Evolutionary conservation across 2,113 vertebrate genomes (phyloP).

Genomic region (Neotoma lepida): DNA sequence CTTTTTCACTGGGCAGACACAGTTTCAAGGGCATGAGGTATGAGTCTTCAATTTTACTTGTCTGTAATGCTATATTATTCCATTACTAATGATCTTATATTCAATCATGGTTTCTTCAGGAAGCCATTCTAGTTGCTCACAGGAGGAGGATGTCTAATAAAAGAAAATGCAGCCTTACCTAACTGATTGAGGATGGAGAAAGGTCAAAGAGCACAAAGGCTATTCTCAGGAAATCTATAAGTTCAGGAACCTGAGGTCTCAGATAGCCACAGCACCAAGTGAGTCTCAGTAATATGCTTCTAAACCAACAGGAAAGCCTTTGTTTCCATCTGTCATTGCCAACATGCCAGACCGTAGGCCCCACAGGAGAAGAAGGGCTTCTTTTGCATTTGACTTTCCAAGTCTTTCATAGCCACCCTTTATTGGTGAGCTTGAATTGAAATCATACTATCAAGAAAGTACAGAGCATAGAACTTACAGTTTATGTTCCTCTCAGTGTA

Average conservation of each 20-base stretch:
- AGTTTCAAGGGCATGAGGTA: neutral
- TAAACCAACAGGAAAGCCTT: neutral
- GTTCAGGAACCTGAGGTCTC: neutral
- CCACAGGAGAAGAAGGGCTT: neutral
- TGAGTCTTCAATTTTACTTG: neutral
- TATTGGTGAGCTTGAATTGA: neutral
- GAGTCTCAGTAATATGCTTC: neutral
- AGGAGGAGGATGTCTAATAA: neutral
- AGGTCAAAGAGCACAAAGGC: constrained; percentile 1
- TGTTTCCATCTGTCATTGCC: neutral
- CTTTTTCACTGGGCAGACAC: neutral
- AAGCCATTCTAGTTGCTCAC: neutral
- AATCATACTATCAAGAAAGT: neutral
- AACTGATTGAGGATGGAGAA: too few relatives aligned
- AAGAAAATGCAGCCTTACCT: neutral
- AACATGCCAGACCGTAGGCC: neutral
- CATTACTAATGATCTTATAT: neutral
- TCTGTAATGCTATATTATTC: neutral
- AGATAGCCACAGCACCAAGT: neutral
- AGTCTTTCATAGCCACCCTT: neutral
- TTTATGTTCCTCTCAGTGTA: neutral
- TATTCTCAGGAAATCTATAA: neutral
- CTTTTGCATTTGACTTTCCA: neutral
- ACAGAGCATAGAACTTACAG: neutral
- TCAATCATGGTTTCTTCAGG: neutral